Base-by-base conservation (phyloP, 2,888 invertebrate species). In the Coleophora flavipennella region DNA sequence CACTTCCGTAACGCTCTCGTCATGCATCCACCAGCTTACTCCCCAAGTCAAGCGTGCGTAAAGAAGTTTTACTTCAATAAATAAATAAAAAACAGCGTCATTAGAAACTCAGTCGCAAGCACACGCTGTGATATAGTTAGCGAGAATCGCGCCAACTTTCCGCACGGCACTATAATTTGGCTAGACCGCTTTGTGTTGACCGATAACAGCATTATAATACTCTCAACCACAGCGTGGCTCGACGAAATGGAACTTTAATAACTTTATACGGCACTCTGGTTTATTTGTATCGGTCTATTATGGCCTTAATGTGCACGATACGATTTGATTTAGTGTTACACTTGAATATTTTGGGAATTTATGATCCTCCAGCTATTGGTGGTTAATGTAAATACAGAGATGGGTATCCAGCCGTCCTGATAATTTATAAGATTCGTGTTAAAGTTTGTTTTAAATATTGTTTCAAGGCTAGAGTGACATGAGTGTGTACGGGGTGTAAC, bases 231-330 rank as follows among this genome's bases (percentile, higher is more conserved):
- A 59, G 60, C 63, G 60, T 67, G 61, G 61, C 58, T 66, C 63
- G 62, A 62, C 62, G 63, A 79, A 79, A 81, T 78, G 78, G 70
- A 62, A 78, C 76, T 81, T 81, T 81, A 78, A 81, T 80, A 60
- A 73, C 79, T 81, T 79, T 67, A 74, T 67, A 71, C 74, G 71
- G 63, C 68, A 63, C 57, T 57, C 65, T 66, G 69, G 67, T 69
- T 71, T 67, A 70, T 66, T 66, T 59, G 62, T 65, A 70, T 70
- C 64, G 64, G 67, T 62, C 59, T 67, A 68, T 74, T 69, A 67
- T 57, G 61, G 59, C 57, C 62, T 61, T 56, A 58, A 61, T 60
- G 58, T 63, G 58, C 64, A 62, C 57, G 57, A 61, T 59, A 59
- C 50, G 48, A 50, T 62, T 61, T 78, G 73, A 79, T 79, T 77